phyloP scores from a whole-genome alignment of 2,797 vertebrate genomes.

The Phoebastria nigripes region DNA sequence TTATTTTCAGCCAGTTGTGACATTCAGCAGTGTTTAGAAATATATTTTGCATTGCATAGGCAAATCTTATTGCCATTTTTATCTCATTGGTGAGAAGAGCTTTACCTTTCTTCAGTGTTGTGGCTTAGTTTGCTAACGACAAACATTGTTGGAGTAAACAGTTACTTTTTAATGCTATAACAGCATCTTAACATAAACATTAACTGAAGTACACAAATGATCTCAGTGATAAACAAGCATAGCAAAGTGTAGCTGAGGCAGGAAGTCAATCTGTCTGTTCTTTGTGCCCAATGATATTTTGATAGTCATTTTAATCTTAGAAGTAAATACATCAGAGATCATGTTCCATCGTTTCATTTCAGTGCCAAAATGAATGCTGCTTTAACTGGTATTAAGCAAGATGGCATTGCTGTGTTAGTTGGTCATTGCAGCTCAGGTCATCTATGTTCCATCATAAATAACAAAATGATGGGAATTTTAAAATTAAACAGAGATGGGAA shows the following conservation, averaged over 20 bases:
- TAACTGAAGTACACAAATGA: slow-evolving; percentile 16
- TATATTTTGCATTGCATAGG: background rate
- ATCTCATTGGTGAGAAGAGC: background rate
- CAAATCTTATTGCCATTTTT: background rate
- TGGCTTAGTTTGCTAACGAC: background rate
- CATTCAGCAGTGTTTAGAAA: background rate
- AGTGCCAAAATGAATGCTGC: background rate
- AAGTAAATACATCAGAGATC: slow-evolving; percentile 31
- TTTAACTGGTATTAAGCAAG: background rate
- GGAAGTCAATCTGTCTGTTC: slow-evolving; percentile 28
- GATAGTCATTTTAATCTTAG: slow-evolving; percentile 53
- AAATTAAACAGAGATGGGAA: background rate
- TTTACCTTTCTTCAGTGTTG: background rate
- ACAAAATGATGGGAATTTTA: background rate
- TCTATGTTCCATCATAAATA: background rate
- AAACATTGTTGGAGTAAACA: background rate
- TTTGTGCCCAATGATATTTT: slow-evolving; percentile 43
- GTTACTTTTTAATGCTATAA: background rate
- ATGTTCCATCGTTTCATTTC: background rate
- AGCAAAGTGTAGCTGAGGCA: slow-evolving; percentile 6
- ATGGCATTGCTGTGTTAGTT: background rate
- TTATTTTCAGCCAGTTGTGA: background rate
- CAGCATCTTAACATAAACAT: slow-evolving; percentile 1
- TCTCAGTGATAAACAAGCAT: background rate
- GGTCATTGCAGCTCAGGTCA: background rate